phyloP scores from a whole-genome alignment of 2,113 vertebrate genomes.

The Ptilorrhoa leucosticta region DNA sequence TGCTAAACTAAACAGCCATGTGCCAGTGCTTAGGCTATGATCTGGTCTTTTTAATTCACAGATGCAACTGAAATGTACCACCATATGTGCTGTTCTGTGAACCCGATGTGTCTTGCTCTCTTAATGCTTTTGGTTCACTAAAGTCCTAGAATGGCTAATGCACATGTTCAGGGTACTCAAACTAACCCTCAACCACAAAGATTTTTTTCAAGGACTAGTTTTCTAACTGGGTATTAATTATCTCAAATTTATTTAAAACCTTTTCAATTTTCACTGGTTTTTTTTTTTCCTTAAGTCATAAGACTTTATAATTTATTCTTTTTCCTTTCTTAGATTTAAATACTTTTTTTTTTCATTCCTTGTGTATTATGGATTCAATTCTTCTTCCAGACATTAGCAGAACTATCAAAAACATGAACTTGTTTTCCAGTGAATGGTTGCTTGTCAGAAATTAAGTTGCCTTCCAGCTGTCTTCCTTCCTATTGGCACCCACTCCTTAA shows the following conservation, averaged over 20 bases:
- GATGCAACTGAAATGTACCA: background rate
- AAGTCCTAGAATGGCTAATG: background rate
- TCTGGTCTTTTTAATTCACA: background rate
- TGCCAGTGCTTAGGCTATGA: background rate
- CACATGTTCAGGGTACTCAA: background rate
- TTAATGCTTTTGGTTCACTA: background rate
- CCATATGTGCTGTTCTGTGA: background rate
- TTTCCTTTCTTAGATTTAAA: background rate
- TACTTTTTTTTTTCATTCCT: background rate
- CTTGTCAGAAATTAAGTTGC: background rate
- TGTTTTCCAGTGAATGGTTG: background rate
- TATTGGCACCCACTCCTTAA: background rate
- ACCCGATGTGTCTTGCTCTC: fast-evolving
- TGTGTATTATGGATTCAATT: background rate
- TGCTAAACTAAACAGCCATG: background rate
- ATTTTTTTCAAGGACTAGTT: background rate
- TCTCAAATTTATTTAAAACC: background rate
- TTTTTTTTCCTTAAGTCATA: fast-evolving
- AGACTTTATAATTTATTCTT: background rate
- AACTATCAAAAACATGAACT: background rate
- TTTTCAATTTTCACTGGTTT: background rate
- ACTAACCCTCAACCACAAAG: background rate
- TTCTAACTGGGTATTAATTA: background rate
- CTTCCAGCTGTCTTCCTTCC: background rate
- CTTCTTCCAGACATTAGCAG: background rate